A percentile compares a stretch with the other conserved stretches of the same genome.
Evolutionary conservation across 2,888 invertebrate genomes (phyloP).

Genomic region (Sphecodes monilicornis): DNA sequence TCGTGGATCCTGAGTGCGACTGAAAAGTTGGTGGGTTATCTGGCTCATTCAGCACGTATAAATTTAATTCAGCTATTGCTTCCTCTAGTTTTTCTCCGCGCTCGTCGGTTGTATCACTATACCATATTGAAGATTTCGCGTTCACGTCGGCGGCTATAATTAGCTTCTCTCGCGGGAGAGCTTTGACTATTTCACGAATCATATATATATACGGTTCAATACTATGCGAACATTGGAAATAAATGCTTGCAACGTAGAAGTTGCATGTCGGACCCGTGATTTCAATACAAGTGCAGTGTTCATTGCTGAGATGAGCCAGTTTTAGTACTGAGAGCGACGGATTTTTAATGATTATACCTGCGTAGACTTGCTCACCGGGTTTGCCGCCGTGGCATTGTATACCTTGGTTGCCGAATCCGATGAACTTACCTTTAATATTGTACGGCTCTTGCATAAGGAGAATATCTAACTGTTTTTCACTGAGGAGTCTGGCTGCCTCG

Average conservation of each 20-base stretch:
- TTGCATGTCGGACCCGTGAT: neutral
- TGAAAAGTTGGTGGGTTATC: no score
- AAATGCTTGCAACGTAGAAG: neutral
- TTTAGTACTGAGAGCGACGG: neutral
- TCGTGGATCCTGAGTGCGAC: conserved; percentile 3
- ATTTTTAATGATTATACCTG: neutral
- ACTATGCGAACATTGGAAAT: neutral
- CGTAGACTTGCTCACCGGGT: no score
- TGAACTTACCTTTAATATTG: neutral
- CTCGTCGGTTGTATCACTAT: no score
- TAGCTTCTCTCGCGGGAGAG: neutral
- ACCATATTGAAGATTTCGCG: neutral
- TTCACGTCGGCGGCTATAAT: neutral
- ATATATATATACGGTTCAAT: neutral
- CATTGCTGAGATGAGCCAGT: neutral
- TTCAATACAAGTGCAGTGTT: neutral
- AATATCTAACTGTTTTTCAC: neutral
- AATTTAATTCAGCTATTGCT: neutral
- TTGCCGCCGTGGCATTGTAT: neutral
- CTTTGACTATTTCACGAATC: neutral
- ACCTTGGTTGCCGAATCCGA: neutral
- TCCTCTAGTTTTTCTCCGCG: neutral
- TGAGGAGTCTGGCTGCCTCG: neutral
- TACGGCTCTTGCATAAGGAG: neutral
- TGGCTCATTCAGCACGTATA: neutral